These are phyloP conservation scores for Micromys minutus DNA, from an alignment of 2,113 vertebrate genomes.

Conservation along the genomic window DNA sequence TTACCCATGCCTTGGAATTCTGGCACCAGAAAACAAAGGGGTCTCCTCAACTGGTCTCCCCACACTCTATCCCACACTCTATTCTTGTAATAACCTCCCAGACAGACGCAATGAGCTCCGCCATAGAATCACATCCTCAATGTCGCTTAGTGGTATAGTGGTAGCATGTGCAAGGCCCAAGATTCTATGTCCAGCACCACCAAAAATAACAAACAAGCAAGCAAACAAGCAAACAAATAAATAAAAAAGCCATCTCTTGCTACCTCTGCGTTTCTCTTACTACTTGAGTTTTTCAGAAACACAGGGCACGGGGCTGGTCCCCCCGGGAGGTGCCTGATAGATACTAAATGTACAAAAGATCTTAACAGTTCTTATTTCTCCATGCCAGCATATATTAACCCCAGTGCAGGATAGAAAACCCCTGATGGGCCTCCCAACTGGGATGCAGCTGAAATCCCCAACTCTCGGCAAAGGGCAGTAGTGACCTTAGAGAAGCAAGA, in stretches of 20 bases:
- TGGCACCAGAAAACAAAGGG: slow-evolving; percentile 15
- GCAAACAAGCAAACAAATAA: too few relatives aligned
- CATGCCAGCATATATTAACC: slow-evolving; percentile 26
- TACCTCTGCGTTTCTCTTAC: slow-evolving; percentile 28
- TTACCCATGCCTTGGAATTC: slow-evolving; percentile 33
- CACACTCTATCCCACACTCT: slow-evolving; percentile 27
- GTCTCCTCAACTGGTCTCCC: background rate
- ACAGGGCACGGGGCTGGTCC: background rate
- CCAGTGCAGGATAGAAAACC: slow-evolving; percentile 1
- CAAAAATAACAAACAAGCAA: background rate
- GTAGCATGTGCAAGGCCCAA: background rate
- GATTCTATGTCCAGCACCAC: background rate
- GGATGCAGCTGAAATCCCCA: background rate
- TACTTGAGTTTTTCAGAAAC: slow-evolving; percentile 42
- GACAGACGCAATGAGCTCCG: slow-evolving; percentile 14
- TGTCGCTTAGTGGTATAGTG: background rate
- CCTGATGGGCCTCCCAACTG: slow-evolving; percentile 1
- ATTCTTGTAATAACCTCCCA: background rate
- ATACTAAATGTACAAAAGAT: slow-evolving; percentile 2
- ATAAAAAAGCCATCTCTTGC: background rate
- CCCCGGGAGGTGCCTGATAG: slow-evolving; percentile 17
- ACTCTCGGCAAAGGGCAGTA: slow-evolving; percentile 5
- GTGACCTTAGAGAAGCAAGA: slow-evolving; percentile 37
- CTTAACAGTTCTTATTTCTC: background rate
- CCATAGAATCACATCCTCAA: background rate